Evolutionary conservation across 1,140 invertebrate species (phyloP), one percentile per base, ranked within the genome.

Genomic region (Aphelenchoides fujianensis): DNA sequence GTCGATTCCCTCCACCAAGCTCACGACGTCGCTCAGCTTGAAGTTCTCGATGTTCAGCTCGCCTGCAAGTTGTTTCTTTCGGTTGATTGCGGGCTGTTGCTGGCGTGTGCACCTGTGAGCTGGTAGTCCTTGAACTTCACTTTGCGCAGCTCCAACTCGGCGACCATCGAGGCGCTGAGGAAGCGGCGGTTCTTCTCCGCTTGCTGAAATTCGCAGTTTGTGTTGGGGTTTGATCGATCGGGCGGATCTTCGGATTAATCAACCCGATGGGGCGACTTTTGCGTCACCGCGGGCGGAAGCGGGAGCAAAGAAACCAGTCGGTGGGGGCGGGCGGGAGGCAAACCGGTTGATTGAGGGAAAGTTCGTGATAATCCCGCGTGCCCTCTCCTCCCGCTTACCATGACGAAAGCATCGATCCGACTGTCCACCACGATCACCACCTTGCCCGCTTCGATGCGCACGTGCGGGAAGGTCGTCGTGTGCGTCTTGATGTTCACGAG

Each of bases 401-500:
- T 79, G 2, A 84, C 81, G 70, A 83, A 83, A 5, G 81, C 81
- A 70, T 83, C 81, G 53, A 84, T 81, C 57, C 78, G 35, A 41
- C 80, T 80, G 48, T 83, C 81, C 37, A 83, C 72, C 31, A 76
- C 62, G n/a, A 83, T 73, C 30, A 75, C 72, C 12, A 72, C 75
- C 54, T 83, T 82, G 37, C 79, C 79, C 35, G 78, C 62, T 36
- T 75, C 74, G 41, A 83, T 55, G 27, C 72, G 37, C 23, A 83
- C 78, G 62, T 72, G 61, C 27, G 81, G 81, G 68, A 81, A 83
- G 3, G 81, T 77, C 27, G 78, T 66, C n/a, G 81, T 83, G 52
- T 84, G 80, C 7, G 79, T 85, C 69, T 82, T 83, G 62, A 83
- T 83, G 19, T 76, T 81, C 23, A 83, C 81, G 19, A 83, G 62